phyloP scores from a whole-genome alignment of 2,797 vertebrate genomes.

The Hippocampus kuda region DNA sequence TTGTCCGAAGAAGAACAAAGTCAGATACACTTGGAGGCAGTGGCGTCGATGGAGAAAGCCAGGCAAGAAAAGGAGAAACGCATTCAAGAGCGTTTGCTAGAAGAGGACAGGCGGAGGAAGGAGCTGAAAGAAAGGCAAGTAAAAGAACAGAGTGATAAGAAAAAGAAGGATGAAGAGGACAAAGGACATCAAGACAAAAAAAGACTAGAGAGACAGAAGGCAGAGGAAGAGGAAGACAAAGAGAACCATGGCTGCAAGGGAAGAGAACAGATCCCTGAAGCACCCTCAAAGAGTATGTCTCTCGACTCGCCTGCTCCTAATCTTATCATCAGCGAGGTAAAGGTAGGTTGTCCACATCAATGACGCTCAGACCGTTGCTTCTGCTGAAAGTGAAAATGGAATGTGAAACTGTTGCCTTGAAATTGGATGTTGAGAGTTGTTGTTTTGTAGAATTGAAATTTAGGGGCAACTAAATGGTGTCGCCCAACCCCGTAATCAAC shows the following conservation, averaged over 20 bases:
- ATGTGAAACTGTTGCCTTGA: background rate
- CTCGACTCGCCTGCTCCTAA: constrained; percentile 63
- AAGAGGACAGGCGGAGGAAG: constrained; percentile 44
- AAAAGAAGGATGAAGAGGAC: constrained; percentile 67
- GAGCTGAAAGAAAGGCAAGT: constrained; percentile 42
- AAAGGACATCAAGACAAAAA: constrained; percentile 61
- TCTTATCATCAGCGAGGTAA: constrained; percentile 56
- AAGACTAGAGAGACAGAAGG: constrained; percentile 61
- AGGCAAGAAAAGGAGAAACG: constrained; percentile 71
- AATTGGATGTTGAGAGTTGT: background rate
- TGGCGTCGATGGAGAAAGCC: constrained; percentile 71
- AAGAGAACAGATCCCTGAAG: constrained; percentile 57
- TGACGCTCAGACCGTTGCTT: background rate
- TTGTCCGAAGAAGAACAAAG: constrained; percentile 76
- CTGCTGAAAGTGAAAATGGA: background rate
- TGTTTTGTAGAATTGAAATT: background rate
- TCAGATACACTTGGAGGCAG: constrained; percentile 66
- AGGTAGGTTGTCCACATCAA: constrained; percentile 40
- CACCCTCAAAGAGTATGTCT: constrained; percentile 61
- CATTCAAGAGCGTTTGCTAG: constrained; percentile 55
- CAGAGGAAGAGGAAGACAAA: constrained; percentile 58
- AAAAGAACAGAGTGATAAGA: constrained; percentile 43
- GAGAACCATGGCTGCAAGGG: constrained; percentile 56
- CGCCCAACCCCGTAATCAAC: background rate
- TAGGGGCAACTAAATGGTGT: background rate